Evolutionary conservation across 2,888 invertebrate species (phyloP), one percentile per base, ranked within the genome.

Genomic region (Cyclophora albipunctata): DNA sequence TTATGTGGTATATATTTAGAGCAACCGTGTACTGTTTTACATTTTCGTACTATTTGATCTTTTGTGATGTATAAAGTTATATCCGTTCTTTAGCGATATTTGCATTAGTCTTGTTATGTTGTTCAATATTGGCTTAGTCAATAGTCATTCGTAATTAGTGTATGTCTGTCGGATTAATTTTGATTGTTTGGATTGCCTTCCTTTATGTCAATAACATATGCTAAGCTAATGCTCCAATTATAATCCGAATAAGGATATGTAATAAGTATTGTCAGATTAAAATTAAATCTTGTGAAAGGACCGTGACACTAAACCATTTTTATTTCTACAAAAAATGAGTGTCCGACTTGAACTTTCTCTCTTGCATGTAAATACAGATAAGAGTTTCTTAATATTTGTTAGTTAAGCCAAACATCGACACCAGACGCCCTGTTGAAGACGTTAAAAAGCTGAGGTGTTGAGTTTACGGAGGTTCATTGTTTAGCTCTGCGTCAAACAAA

Each of bases 371-470:
- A 72, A 73, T 67, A 67, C 50, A 63, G 67, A 68, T 70, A 71
- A 69, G 62, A 65, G 69, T 73, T 73, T 77, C 73, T 71, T 71
- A 76, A 75, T 75, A 77, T 20, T 20, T 71, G 71, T 71, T 72
- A 66, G 62, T 20, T 50, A 64, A 66, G 52, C 69, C 67, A 72
- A 72, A 74, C 72, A 73, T 65, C 60, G 59, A 61, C 47, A 64
- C 66, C 73, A 73, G 75, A 68, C 73, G 67, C 60, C 70, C 72
- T 67, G 75, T 67, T 63, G 67, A 76, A 77, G 76, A 78, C 65
- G 76, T 78, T 81, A 78, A 82, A 84, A 81, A 78, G 71, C 66
- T 63, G 67, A 81, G 78, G 83, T 83, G 84, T 79, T 76, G 78
- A 84, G 70, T 74, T 69, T 67, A 76, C 70, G 72, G 68, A 70